Percentiles rank a stretch among this genome's conserved stretches.
phyloP scores from a whole-genome alignment of 2,888 invertebrate genomes.

The Agapetus fuscipes region DNA sequence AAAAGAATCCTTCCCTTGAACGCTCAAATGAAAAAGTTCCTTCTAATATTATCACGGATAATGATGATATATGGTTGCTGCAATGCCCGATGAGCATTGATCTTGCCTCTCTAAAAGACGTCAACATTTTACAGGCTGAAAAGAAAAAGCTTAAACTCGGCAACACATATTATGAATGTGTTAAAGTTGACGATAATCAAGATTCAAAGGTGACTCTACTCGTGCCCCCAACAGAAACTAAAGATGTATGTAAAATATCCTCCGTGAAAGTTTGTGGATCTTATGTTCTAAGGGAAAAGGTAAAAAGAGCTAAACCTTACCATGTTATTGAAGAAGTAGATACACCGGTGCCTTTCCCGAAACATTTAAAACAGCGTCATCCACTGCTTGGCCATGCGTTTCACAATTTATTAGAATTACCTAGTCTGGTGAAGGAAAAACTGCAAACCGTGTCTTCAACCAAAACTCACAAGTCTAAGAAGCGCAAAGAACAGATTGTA shows the following conservation, averaged over 20 bases:
- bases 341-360: slow-evolving; percentile 12
- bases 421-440: slow-evolving; percentile 10
- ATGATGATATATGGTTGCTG: slow-evolving; percentile 17
- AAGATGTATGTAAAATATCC: slow-evolving; percentile 4
- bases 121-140: slow-evolving; percentile 10
- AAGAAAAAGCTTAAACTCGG: slow-evolving; percentile 17
- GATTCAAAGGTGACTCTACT: slow-evolving; percentile 8
- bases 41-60: slow-evolving; percentile 6
- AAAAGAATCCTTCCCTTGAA: too few species aligned
- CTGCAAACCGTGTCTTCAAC: slow-evolving; percentile 8
- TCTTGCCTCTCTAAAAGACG: slow-evolving; percentile 5
- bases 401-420: slow-evolving; percentile 11
- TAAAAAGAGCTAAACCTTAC: slow-evolving; percentile 5
- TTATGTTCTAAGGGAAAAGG: slow-evolving; percentile 12
- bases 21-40: too few species aligned
- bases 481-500: slow-evolving; percentile 3
- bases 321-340: slow-evolving; percentile 6
- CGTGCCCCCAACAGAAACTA: slow-evolving; percentile 6
- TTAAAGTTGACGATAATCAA: slow-evolving; percentile 2
- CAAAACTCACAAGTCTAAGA: slow-evolving; percentile 4
- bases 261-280: slow-evolving; percentile 7
- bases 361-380: slow-evolving; percentile 16
- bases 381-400: slow-evolving; percentile 14
- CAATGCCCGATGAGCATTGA: slow-evolving; percentile 15
- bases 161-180: slow-evolving; percentile 11